Evolutionary conservation across 2,113 vertebrate species (phyloP), one percentile per base, ranked within the genome.

Genomic region (Chauna torquata): DNA sequence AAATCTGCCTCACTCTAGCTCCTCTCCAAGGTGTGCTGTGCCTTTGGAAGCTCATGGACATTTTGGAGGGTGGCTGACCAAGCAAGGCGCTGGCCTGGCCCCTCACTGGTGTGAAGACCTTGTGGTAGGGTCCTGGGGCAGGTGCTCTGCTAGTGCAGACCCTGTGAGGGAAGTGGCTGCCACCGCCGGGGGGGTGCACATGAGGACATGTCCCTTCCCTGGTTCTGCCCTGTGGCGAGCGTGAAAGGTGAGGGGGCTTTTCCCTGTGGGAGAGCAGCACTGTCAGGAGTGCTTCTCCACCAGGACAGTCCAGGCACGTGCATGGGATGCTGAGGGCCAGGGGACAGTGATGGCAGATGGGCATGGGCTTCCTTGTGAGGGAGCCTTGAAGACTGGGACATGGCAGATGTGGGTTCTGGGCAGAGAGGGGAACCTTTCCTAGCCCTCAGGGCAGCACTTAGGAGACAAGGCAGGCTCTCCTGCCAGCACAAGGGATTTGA

Each of bases 181-280:
- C 30, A 27, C 17, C 0, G 1, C 5, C 3, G 24, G 2, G 13
- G 16, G 9, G 16, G 3, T 34, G 44, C 9, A 40, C 20, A 9
- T 2, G 12, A 36, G 16, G 55, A 59, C 40, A 8, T 8, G 40
- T 16, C 30, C 18, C 25, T 81, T 65, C 12, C 42, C 20, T 34
- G 54, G 23, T 18, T 62, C 40, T 85, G 61, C 52, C 18, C 32
- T 11, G 3, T 4, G 52, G 38, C 68, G 30, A 68, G 38, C 25
- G 16, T 10, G 44, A 17, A 64, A 40, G 18, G 36, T 11, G 22
- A 28, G 44, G 40, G 59, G 42, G 8, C 18, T 80, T 40, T 52
- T n/a, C 25, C 3, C 4, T 25, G 13, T 0, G 0, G 8, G 34
- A 47, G 19, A n/a, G 52, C 80, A 92, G 50, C 44, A 49, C 42